A percentile compares a stretch with the other conserved stretches of the same genome.
Evolutionary conservation across 2,797 vertebrate genomes (phyloP).

Genomic region (Leptoclinus maculatus): DNA sequence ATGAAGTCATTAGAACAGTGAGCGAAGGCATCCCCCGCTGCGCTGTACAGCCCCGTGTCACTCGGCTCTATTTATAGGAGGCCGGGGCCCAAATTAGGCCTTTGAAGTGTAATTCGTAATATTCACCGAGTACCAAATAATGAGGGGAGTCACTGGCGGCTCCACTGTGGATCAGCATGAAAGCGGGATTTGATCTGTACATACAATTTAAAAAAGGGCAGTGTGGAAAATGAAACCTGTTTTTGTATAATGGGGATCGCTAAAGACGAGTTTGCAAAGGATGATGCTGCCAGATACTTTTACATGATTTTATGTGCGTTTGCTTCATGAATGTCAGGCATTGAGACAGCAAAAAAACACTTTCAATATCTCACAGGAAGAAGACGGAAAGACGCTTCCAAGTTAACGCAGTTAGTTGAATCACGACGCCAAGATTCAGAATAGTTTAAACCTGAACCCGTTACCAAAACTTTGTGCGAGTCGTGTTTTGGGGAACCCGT

Average conservation of each 20-base stretch:
- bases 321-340: slow-evolving; percentile 6
- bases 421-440: rapidly evolving
- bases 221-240: slow-evolving; percentile 8
- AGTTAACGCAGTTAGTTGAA: background rate
- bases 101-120: slow-evolving; percentile 61
- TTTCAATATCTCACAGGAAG: background rate
- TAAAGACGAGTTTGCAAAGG: background rate
- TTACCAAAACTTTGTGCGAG: too few relatives aligned
- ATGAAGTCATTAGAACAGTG: slow-evolving; percentile 67
- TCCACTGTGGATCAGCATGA: slow-evolving; percentile 26
- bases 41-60: slow-evolving; percentile 36
- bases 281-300: slow-evolving; percentile 16
- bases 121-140: slow-evolving; percentile 47
- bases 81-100: slow-evolving; percentile 54
- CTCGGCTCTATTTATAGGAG: slow-evolving; percentile 67
- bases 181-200: slow-evolving; percentile 13
- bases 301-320: background rate
- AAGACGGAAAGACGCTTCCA: too few relatives aligned
- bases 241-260: background rate
- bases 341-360: slow-evolving; percentile 5
- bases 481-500: background rate
- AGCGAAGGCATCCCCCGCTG: slow-evolving; percentile 48
- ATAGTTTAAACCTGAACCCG: background rate
- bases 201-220: background rate
- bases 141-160: slow-evolving; percentile 34